A percentile compares a stretch with the other conserved stretches of the same genome.
phyloP scores from a whole-genome alignment of 2,113 vertebrate species.

The Bucco capensis region DNA sequence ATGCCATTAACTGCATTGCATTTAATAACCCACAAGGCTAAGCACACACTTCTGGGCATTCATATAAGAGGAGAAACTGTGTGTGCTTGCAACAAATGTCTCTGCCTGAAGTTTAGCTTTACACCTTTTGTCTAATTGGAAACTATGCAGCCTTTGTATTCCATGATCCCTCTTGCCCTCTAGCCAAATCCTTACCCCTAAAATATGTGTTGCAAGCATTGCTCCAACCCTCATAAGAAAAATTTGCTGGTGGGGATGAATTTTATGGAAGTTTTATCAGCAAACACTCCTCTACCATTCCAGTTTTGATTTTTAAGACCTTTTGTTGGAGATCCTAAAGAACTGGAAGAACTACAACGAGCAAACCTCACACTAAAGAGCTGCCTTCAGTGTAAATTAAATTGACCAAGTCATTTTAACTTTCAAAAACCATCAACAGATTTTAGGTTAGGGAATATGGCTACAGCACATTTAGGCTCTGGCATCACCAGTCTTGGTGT shows the following conservation, averaged over 20 bases:
- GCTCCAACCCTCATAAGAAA: not conserved
- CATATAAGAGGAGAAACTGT: not conserved
- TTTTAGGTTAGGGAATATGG: rapidly evolving
- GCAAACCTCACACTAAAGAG: not conserved
- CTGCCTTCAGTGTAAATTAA: constrained; percentile 9
- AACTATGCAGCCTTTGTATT: constrained; percentile 12
- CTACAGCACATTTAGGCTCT: not conserved
- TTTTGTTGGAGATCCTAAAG: not conserved
- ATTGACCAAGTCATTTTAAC: not conserved
- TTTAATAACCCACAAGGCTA: not conserved
- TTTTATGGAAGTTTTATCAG: not conserved
- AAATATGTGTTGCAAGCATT: not conserved
- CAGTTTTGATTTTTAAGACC: not conserved
- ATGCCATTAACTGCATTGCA: not conserved
- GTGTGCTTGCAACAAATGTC: not conserved
- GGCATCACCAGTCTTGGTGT: not conserved
- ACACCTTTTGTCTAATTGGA: not conserved
- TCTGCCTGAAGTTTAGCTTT: not conserved
- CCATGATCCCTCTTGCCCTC: not conserved
- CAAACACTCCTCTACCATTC: not conserved
- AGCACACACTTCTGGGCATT: not conserved
- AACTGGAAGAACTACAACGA: not conserved
- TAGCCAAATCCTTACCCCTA: constrained; percentile 10
- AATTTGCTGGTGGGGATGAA: not conserved
- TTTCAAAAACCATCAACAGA: not conserved